Evolutionary conservation across 1,140 invertebrate species (phyloP), one percentile per base, ranked within the genome.

Genomic region (Chionoecetes opilio): DNA sequence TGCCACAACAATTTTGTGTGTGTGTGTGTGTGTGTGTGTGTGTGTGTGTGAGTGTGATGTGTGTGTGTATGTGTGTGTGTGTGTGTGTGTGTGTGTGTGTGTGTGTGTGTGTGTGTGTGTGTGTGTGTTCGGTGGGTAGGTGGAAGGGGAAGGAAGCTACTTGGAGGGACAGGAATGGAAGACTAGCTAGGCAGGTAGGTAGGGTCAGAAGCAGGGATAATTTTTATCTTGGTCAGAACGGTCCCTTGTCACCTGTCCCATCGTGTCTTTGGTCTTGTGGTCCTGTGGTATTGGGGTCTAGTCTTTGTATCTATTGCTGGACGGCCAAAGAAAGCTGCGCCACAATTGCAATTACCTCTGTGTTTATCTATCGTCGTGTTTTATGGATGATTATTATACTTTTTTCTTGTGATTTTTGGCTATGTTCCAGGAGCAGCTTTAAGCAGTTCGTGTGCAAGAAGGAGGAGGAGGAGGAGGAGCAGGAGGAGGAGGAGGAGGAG

Each of bases 31-130:
- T n/a, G n/a, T n/a, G n/a, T n/a, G n/a, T n/a, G n/a, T n/a, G n/a
- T n/a, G n/a, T n/a, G n/a, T n/a, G n/a, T n/a, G n/a, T n/a, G n/a
- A n/a, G n/a, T n/a, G 41, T 5, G 5, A 46, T 46, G 63, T 75
- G 63, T 75, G 63, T 75, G 63, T 75, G 63, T 75, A 26, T 75
- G 63, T 75, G 63, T 75, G 63, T 75, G 63, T 75, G 63, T 75
- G 63, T 75, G 63, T 26, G 21, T 75, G n/a, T 75, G 63, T 75
- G 63, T 75, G 63, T 75, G 63, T 75, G 63, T 75, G 63, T 75
- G 63, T 75, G 63, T 75, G 63, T 75, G 63, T 75, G 63, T 75
- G 63, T 75, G 63, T 75, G 63, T 75, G 63, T 75, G 63, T 75
- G 63, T 26, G 21, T 75, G n/a, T 75, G 63, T n/a, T 1, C 6